Base-by-base conservation (phyloP, 1,140 invertebrate genomes). In the Apis florea region DNA sequence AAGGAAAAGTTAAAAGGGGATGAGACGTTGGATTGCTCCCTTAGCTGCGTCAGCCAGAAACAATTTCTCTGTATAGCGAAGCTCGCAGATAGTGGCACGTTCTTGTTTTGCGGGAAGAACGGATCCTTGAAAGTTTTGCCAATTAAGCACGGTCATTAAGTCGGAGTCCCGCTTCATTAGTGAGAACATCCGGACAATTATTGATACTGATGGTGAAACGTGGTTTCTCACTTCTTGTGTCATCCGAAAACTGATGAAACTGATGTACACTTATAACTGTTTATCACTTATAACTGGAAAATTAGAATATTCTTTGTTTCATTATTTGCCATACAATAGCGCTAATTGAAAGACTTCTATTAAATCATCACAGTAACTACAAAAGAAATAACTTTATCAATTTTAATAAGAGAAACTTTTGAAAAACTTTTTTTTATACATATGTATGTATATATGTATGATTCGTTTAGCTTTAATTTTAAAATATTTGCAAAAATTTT, bases 141-240 rank as follows among this genome's bases (percentile, higher is more conserved):
- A 87, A 87, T 87, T 87, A 87, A 84, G 85, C 68, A 77, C 54
- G 69, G 69, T 49, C 84, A 87, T 87, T 82, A 84, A 87, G 86
- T 87, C 85, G 77, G 80, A 73, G 76, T 72, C 73, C 58, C 49
- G 84, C 80, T 85, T 86, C 85, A 86, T 86, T 86, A 86, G 82
- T 64, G 84, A 83, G 79, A 85, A 83, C 80, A 85, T 86, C 81
- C 73, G 82, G 79, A 86, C 85, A 81, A 77, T 85, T 86, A 86
- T 86, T 69, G 75, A 83, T 85, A 79, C 66, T 26, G 71, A 67
- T 56, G 64, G 31, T 69, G 72, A 68, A 53, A 31, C 73, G 72
- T 54, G 73, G 66, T 54, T 77, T 67, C 56, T n/a, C 56, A 67
- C 24, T 83, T 66, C 56, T 71, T 70, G 40, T 59, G 68, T 26